These are phyloP conservation scores for Pithys albifrons DNA, from an alignment of 2,113 vertebrate species.

Conservation along the genomic window DNA sequence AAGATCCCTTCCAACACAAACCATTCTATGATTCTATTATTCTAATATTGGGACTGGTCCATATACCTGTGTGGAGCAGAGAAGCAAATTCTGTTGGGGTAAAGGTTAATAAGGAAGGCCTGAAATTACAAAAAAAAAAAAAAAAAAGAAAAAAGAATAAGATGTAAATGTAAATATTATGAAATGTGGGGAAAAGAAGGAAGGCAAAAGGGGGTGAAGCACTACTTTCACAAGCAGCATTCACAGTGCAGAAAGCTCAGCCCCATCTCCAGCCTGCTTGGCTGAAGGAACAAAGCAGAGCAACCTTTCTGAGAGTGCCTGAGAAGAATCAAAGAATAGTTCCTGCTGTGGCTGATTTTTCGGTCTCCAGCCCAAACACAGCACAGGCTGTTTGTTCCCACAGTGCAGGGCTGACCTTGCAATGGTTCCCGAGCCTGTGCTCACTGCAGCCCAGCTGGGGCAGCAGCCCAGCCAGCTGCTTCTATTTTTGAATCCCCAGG, in stretches of 20 bases:
- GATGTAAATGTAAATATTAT: neutral
- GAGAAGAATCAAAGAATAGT: neutral
- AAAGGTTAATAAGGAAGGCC: neutral
- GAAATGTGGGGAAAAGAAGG: neutral
- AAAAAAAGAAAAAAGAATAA: neutral
- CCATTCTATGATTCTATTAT: neutral
- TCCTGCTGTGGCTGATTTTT: constrained; percentile 9
- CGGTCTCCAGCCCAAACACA: neutral
- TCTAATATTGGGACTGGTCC: neutral
- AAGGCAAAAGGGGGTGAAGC: neutral
- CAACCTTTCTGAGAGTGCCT: neutral
- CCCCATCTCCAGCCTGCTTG: neutral
- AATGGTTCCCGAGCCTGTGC: neutral
- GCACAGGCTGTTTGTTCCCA: constrained; percentile 28
- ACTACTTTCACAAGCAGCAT: neutral
- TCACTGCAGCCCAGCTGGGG: constrained; percentile 24
- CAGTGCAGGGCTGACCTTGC: constrained; percentile 49
- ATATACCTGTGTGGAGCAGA: neutral
- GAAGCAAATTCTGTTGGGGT: neutral
- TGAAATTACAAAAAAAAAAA: neutral
- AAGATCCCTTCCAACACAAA: neutral
- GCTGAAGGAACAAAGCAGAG: neutral
- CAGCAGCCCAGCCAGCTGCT: neutral
- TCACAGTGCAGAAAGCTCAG: neutral
- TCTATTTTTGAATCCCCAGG: constrained; percentile 54